phyloP scores from a whole-genome alignment of 1,140 invertebrate genomes.

The Elymnias hypermnestra region DNA sequence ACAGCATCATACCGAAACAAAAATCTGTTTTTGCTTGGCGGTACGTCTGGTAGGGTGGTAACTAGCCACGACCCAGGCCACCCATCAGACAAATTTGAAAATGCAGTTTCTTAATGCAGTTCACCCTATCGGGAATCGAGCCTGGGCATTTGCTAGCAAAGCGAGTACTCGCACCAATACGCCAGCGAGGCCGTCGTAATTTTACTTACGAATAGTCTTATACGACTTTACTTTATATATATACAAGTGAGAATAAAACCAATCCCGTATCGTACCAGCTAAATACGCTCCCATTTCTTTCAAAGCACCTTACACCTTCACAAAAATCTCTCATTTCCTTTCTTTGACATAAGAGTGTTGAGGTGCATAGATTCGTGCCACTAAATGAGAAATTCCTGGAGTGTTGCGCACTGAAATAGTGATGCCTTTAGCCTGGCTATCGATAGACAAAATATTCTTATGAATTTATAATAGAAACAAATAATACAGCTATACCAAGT shows the following conservation, averaged over 20 bases:
- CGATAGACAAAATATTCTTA: neutral
- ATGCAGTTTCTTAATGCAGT: neutral
- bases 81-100: too few relatives aligned
- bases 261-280: constrained; percentile 2
- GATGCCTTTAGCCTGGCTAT: constrained; percentile 17
- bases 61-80: too few relatives aligned
- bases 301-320: constrained; percentile 9
- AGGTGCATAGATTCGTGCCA: constrained; percentile 39
- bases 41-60: too few relatives aligned
- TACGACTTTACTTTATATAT: neutral
- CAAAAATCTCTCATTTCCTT: constrained; percentile 17
- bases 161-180: too few relatives aligned
- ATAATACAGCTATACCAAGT: too few relatives aligned
- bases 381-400: constrained; percentile 55
- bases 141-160: too few relatives aligned
- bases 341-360: constrained; percentile 22
- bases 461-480: neutral
- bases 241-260: too few relatives aligned
- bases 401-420: constrained; percentile 31
- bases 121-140: neutral
- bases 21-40: too few relatives aligned
- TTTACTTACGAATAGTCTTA: too few relatives aligned
- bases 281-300: constrained; percentile 11
- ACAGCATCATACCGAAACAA: too few relatives aligned
- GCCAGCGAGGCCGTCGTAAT: too few relatives aligned